These are phyloP conservation scores for Tragelaphus scriptus DNA, from an alignment of 2,113 vertebrate genomes.

Conservation along the genomic window DNA sequence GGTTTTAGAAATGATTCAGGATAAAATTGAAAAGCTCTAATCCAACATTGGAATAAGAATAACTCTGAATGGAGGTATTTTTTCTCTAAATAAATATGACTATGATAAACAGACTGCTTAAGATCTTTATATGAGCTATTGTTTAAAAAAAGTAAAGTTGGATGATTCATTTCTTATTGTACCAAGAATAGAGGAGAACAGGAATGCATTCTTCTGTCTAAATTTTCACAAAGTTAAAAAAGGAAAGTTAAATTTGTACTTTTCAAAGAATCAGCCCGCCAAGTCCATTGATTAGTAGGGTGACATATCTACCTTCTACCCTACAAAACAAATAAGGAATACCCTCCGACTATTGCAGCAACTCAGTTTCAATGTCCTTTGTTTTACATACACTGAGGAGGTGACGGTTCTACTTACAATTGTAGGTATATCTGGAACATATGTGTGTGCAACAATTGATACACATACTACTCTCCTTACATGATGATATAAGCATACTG, in stretches of 20 bases:
- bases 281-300: background rate
- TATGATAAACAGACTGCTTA: background rate
- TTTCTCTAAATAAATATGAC: background rate
- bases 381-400: background rate
- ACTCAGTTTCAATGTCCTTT: background rate
- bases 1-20: background rate
- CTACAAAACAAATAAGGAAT: background rate
- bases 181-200: background rate
- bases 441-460: background rate
- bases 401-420: background rate
- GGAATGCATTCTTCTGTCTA: background rate
- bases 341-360: background rate
- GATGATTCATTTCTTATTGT: background rate
- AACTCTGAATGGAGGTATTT: background rate
- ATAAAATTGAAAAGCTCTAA: background rate
- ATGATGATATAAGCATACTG: background rate
- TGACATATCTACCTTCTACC: background rate
- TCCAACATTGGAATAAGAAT: background rate
- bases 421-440: background rate
- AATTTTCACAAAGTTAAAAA: background rate
- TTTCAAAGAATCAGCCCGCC: background rate
- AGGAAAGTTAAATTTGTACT: background rate
- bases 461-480: background rate
- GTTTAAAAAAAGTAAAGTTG: background rate
- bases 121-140: background rate